Percentiles rank a stretch among this genome's conserved stretches.
Evolutionary conservation across 2,113 vertebrate species (phyloP).

Genomic region (Leuciscus idus): DNA sequence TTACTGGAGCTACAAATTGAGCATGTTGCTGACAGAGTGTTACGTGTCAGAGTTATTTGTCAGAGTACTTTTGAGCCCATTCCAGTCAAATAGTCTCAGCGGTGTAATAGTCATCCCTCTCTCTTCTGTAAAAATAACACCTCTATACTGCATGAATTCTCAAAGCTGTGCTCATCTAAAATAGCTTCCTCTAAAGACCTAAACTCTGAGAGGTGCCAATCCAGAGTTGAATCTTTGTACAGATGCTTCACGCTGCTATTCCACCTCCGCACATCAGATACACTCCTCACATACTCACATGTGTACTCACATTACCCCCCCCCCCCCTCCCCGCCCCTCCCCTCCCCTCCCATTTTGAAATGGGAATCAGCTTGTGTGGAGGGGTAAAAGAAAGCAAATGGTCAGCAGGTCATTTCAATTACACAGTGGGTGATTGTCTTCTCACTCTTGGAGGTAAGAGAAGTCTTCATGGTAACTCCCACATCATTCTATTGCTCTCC

Average conservation of each 20-base stretch:
- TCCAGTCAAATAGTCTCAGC: conserved; percentile 41
- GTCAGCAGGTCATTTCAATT: conserved; percentile 62
- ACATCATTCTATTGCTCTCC: conserved; percentile 53
- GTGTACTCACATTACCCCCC: neutral
- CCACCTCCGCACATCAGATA: conserved; percentile 39
- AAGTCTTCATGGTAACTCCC: conserved; percentile 51
- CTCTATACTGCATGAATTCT: conserved; percentile 14
- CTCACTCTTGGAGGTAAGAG: conserved; percentile 25
- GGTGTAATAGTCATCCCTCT: conserved; percentile 35
- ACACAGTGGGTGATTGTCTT: conserved; percentile 57
- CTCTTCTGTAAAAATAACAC: conserved; percentile 1
- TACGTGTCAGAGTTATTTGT: conserved; percentile 34
- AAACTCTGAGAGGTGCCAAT: conserved; percentile 25
- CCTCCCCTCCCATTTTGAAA: conserved; percentile 31
- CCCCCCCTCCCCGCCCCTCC: no score
- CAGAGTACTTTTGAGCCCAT: conserved; percentile 22
- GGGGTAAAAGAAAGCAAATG: conserved; percentile 56
- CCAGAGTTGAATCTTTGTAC: conserved; percentile 48
- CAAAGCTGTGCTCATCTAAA: conserved; percentile 50
- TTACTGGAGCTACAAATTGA: conserved; percentile 24
- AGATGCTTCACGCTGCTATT: conserved; percentile 34
- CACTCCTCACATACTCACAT: neutral
- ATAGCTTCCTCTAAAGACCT: conserved; percentile 40
- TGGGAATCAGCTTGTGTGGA: conserved; percentile 41
- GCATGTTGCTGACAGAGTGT: conserved; percentile 18